phyloP scores from a whole-genome alignment of 2,797 vertebrate genomes.

The Podarcis siculus region DNA sequence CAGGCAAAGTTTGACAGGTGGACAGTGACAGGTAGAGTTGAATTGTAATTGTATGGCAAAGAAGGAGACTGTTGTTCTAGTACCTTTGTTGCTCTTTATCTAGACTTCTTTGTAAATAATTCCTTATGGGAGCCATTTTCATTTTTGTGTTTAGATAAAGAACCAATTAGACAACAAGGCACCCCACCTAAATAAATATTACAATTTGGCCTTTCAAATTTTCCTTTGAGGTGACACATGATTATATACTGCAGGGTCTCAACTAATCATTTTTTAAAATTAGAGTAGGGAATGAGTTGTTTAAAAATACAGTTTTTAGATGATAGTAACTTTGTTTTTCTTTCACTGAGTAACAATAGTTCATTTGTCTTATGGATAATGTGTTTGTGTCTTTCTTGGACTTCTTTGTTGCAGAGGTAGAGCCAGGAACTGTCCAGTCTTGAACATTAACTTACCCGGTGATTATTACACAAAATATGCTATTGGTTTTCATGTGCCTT shows the following conservation, averaged over 20 bases:
- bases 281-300: background rate
- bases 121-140: rapidly evolving
- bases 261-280: background rate
- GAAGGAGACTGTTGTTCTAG: background rate
- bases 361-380: background rate
- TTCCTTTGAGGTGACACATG: background rate
- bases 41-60: background rate
- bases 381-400: background rate
- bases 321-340: background rate
- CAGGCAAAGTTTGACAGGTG: no score
- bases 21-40: background rate
- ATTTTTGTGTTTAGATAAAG: background rate
- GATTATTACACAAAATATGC: background rate
- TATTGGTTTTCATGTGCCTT: background rate
- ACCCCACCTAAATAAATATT: background rate
- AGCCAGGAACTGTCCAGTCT: background rate
- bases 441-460: background rate
- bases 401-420: background rate
- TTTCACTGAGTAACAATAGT: background rate
- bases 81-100: background rate
- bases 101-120: background rate
- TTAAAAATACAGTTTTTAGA: background rate
- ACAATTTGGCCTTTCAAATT: rapidly evolving
- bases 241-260: background rate
- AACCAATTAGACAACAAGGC: background rate